Evolutionary conservation across 2,888 invertebrate species (phyloP).

Genomic region (Cryptus armator): DNA sequence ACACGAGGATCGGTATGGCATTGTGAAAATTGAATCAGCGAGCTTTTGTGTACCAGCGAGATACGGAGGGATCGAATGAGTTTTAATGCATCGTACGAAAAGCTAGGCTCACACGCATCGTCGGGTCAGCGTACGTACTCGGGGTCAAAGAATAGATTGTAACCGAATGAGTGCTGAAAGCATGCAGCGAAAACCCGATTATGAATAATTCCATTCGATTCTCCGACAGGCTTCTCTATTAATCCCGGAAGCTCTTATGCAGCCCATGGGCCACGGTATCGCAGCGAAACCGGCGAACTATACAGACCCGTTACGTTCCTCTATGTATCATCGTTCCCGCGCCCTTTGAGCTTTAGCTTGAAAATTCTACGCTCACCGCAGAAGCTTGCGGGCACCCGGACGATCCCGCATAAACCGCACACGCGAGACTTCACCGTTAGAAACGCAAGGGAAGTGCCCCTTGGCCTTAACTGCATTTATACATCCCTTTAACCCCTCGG

Average conservation of each 20-base stretch:
- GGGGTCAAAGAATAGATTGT: neutral
- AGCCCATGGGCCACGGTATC: neutral
- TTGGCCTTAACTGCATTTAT: slow-evolving; percentile 26
- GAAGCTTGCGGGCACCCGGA: slow-evolving; percentile 24
- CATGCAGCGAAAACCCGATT: slow-evolving; percentile 56
- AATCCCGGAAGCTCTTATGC: slow-evolving; percentile 54
- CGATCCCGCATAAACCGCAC: slow-evolving; percentile 14
- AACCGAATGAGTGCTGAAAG: slow-evolving; percentile 28
- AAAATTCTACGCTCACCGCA: slow-evolving; percentile 36
- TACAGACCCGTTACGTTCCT: slow-evolving; percentile 3
- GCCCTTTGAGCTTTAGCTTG: slow-evolving; percentile 48
- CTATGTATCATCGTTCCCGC: neutral
- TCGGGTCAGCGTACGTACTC: neutral
- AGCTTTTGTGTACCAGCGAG: neutral
- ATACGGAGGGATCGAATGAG: neutral
- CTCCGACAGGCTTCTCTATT: slow-evolving; percentile 41
- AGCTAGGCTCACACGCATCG: neutral
- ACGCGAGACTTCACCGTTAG: slow-evolving; percentile 4
- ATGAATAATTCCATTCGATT: slow-evolving; percentile 64
- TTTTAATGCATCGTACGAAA: neutral
- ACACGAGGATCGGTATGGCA: neutral
- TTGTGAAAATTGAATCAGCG: neutral
- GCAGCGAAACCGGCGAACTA: slow-evolving; percentile 13
- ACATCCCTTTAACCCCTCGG: slow-evolving; percentile 33
- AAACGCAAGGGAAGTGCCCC: slow-evolving; percentile 34